phyloP scores from a whole-genome alignment of 2,888 invertebrate genomes.

The Hesperia comma region DNA sequence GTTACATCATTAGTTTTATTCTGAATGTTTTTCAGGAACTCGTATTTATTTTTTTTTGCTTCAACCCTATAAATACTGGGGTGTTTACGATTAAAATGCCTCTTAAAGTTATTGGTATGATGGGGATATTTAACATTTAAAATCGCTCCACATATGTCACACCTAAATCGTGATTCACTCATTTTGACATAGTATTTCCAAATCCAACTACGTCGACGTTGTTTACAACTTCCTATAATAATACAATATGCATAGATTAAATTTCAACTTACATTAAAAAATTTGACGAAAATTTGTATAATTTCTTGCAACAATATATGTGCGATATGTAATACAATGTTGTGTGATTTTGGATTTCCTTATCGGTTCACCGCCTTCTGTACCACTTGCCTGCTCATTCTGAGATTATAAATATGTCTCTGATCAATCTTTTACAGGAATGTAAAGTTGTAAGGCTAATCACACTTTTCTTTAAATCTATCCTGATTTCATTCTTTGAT shows the following conservation, averaged over 20 bases:
- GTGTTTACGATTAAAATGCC: conserved; percentile 70
- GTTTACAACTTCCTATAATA: background rate
- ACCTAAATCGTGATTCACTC: conserved; percentile 72
- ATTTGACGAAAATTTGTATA: too few species aligned
- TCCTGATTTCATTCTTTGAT: too few species aligned
- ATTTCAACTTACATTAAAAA: too few species aligned
- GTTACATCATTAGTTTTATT: background rate
- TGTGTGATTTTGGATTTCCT: too few species aligned
- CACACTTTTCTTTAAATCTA: too few species aligned
- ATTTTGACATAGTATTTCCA: conserved; percentile 77
- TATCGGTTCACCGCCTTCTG: too few species aligned
- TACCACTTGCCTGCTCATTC: too few species aligned
- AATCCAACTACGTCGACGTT: conserved; percentile 69
- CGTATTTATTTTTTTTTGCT: conserved; percentile 49
- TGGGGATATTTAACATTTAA: conserved; percentile 36
- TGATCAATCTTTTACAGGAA: too few species aligned
- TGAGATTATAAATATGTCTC: too few species aligned
- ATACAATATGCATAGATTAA: background rate
- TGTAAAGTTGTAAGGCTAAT: too few species aligned
- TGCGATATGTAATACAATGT: too few species aligned
- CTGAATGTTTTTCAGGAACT: background rate
- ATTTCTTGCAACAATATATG: too few species aligned
- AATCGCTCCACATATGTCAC: conserved; percentile 74
- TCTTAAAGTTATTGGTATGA: conserved; percentile 77
- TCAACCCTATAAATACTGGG: conserved; percentile 62